Conservation (phyloP, 2,113 vertebrate genomes). For the Solea senegalensis region DNA sequence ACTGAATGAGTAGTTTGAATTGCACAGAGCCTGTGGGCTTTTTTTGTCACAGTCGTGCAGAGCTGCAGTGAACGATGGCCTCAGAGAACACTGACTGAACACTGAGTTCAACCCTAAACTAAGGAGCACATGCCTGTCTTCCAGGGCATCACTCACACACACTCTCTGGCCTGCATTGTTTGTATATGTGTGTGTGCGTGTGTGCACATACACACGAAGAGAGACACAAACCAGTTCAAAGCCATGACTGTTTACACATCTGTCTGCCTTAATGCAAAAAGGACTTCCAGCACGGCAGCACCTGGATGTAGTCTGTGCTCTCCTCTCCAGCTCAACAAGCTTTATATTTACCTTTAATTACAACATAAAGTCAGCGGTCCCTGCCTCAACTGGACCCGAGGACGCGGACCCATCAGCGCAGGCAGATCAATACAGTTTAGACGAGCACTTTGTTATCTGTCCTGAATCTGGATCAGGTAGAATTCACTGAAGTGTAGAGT, state of each 20-base stretch:
- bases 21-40: constrained; percentile 29
- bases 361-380: constrained; percentile 37
- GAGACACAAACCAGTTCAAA: constrained; percentile 34
- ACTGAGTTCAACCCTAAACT: constrained; percentile 36
- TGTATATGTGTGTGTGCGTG: not conserved
- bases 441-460: constrained; percentile 33
- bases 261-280: constrained; percentile 77
- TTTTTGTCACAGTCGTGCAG: constrained; percentile 18
- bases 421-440: constrained; percentile 5
- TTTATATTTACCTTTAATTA: constrained; percentile 32
- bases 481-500: constrained; percentile 27
- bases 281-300: constrained; percentile 42
- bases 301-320: constrained; percentile 22
- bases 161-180: constrained; percentile 37
- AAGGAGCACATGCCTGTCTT: constrained; percentile 7
- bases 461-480: constrained; percentile 40
- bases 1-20: constrained; percentile 24
- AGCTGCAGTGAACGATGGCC: not conserved
- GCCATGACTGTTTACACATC: constrained; percentile 75
- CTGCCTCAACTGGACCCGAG: constrained; percentile 24
- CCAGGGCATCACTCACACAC: constrained; percentile 19
- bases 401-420: not conserved
- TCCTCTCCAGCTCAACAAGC: constrained; percentile 20
- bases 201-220: constrained; percentile 19
- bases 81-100: constrained; percentile 31